Evolutionary conservation across 2,888 invertebrate species (phyloP).

Genomic region (Syrista parreyssii): DNA sequence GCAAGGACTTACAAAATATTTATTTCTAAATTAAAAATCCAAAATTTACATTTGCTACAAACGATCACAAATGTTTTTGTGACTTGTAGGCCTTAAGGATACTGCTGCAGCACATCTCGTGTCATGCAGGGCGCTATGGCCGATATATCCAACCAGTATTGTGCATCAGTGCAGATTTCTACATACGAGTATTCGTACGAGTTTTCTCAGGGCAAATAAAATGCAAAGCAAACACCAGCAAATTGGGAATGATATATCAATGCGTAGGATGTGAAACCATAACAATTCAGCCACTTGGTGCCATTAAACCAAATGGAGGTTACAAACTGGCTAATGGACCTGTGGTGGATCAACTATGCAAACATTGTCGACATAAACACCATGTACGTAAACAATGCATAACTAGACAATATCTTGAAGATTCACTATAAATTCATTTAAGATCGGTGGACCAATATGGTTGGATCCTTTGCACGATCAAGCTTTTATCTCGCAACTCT

Average conservation of each 20-base stretch:
- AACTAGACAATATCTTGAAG: constrained; percentile 15
- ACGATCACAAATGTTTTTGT: background rate
- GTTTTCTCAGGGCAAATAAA: constrained; percentile 82
- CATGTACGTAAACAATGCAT: constrained; percentile 70
- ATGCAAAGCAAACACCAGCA: constrained; percentile 89
- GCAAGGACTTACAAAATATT: background rate
- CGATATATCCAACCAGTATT: constrained; percentile 92
- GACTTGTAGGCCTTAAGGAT: constrained; percentile 85
- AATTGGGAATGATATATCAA: constrained; percentile 87
- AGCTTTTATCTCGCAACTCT: constrained; percentile 78
- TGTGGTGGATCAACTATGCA: constrained; percentile 75
- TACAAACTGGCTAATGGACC: constrained; percentile 78
- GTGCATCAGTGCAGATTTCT: constrained; percentile 95
- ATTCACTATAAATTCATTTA: constrained; percentile 36
- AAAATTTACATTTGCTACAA: background rate
- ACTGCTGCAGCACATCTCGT: constrained; percentile 88
- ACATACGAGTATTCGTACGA: constrained; percentile 92
- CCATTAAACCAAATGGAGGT: constrained; percentile 70
- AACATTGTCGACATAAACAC: constrained; percentile 80
- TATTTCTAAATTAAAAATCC: background rate
- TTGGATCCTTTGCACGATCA: constrained; percentile 85
- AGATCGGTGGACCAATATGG: constrained; percentile 97
- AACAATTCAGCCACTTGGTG: constrained; percentile 81
- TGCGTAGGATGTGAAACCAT: constrained; percentile 91
- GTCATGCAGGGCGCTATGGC: constrained; percentile 92